Conservation (phyloP, 2,113 vertebrate species). For the Syngnathus scovelli region DNA sequence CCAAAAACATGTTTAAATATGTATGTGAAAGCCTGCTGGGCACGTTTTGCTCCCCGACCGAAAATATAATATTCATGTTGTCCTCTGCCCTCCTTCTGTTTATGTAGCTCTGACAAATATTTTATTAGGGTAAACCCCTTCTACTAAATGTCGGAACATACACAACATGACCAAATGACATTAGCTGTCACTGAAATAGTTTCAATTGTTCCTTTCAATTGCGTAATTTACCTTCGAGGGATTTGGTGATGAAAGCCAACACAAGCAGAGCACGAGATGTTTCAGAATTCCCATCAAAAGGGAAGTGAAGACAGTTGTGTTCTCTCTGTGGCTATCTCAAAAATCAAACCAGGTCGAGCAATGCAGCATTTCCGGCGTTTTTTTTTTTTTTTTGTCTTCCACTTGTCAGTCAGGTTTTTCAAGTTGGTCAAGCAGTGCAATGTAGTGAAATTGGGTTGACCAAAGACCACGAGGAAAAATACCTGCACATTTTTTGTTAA, state of each 20-base stretch:
- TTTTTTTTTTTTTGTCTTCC: slow-evolving; percentile 17
- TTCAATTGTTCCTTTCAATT: neutral
- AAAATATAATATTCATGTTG: slow-evolving; percentile 58
- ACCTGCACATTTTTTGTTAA: neutral
- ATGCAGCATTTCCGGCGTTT: slow-evolving; percentile 1
- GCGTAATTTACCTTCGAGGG: neutral
- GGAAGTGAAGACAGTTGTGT: slow-evolving; percentile 4
- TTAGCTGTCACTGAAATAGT: neutral
- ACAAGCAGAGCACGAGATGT: neutral
- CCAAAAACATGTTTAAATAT: slow-evolving; percentile 41
- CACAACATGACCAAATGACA: neutral
- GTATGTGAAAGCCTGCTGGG: slow-evolving; percentile 36
- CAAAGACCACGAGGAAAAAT: slow-evolving; percentile 2
- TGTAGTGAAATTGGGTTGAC: slow-evolving; percentile 3
- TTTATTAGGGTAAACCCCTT: slow-evolving; percentile 5
- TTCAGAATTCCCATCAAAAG: slow-evolving; percentile 5
- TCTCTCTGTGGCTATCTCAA: slow-evolving; percentile 1
- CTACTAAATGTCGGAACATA: neutral
- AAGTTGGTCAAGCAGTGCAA: slow-evolving; percentile 18
- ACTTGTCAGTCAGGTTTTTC: slow-evolving; percentile 56
- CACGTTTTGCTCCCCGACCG: slow-evolving; percentile 29
- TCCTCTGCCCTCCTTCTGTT: slow-evolving; percentile 21
- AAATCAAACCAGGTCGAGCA: slow-evolving; percentile 23
- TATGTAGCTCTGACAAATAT: slow-evolving; percentile 40
- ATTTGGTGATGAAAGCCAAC: neutral